Percentiles rank a stretch among this genome's conserved stretches.
phyloP scores from a whole-genome alignment of 2,113 vertebrate genomes.

The Salvator merianae region DNA sequence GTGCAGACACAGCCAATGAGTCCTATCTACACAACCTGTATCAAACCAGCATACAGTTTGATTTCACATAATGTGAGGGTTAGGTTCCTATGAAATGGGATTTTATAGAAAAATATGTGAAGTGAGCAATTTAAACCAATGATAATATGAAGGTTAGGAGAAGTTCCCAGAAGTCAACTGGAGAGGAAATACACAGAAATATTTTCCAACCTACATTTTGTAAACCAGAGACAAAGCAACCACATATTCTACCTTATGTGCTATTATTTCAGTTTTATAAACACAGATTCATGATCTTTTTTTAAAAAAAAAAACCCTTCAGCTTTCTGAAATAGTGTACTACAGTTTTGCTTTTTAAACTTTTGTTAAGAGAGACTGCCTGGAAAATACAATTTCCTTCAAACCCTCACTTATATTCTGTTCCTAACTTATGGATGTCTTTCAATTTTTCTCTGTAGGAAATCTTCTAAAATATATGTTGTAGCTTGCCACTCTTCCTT shows the following conservation, averaged over 20 bases:
- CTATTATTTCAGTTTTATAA: conserved; percentile 55
- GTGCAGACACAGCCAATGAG: too few species aligned
- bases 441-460: conserved; percentile 38
- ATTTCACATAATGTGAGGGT: too few species aligned
- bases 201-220: conserved; percentile 34
- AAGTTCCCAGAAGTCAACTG: too few species aligned
- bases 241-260: conserved; percentile 22
- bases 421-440: conserved; percentile 32
- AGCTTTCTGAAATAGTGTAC: conserved; percentile 52
- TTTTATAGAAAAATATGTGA: too few species aligned
- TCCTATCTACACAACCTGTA: too few species aligned
- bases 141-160: too few species aligned
- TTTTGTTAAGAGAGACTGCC: conserved; percentile 53
- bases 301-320: too few species aligned
- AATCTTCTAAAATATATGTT: conserved; percentile 3
- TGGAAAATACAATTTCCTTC: conserved; percentile 66
- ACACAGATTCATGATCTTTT: too few species aligned
- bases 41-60: too few species aligned
- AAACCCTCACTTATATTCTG: conserved; percentile 57
- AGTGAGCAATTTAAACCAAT: too few species aligned
- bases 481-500: not conserved
- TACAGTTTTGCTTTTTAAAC: conserved; percentile 38
- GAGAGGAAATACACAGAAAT: not conserved
- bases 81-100: too few species aligned
- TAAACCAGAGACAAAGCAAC: not conserved